Percentiles rank a stretch among this genome's conserved stretches.
Conservation (phyloP, 2,888 invertebrate species). For the Mythimna lalbum region DNA sequence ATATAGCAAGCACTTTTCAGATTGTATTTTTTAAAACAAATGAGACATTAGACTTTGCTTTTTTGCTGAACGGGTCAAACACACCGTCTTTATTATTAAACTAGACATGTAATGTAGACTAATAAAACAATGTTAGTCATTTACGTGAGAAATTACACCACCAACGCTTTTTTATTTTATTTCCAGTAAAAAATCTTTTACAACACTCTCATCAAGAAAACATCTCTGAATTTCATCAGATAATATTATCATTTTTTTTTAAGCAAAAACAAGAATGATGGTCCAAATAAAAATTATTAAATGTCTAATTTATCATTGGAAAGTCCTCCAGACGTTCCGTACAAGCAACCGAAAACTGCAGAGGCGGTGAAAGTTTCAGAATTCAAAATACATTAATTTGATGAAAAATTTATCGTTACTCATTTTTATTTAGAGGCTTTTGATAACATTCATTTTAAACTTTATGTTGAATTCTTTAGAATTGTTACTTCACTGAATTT, state of each 20-base stretch:
- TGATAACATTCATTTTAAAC: conserved; percentile 37
- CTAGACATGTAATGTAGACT: conserved; percentile 43
- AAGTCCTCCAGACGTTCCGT: conserved; percentile 75
- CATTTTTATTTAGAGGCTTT: conserved; percentile 24
- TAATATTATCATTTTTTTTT: conserved; percentile 37
- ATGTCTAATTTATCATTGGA: conserved; percentile 77
- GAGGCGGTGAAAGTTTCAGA: conserved; percentile 61
- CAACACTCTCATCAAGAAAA: conserved; percentile 25
- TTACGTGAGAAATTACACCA: conserved; percentile 36
- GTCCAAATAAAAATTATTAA: conserved; percentile 67
- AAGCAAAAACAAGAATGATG: conserved; percentile 63
- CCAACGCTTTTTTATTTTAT: conserved; percentile 47
- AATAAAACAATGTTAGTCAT: conserved; percentile 33
- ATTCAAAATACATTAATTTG: conserved; percentile 61
- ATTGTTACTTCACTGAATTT: conserved; percentile 22
- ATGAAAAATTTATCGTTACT: conserved; percentile 62
- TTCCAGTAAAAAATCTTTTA: conserved; percentile 47
- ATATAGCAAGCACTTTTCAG: background rate
- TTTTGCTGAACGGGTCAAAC: conserved; percentile 18
- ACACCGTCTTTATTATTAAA: conserved; percentile 33
- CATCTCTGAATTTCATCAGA: conserved; percentile 35
- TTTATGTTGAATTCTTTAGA: conserved; percentile 33
- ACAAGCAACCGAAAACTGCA: conserved; percentile 66
- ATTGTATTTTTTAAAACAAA: background rate
- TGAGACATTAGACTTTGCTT: conserved; percentile 7